These are phyloP conservation scores for Glossophaga mutica DNA, from an alignment of 2,797 vertebrate genomes.

Conservation along the genomic window DNA sequence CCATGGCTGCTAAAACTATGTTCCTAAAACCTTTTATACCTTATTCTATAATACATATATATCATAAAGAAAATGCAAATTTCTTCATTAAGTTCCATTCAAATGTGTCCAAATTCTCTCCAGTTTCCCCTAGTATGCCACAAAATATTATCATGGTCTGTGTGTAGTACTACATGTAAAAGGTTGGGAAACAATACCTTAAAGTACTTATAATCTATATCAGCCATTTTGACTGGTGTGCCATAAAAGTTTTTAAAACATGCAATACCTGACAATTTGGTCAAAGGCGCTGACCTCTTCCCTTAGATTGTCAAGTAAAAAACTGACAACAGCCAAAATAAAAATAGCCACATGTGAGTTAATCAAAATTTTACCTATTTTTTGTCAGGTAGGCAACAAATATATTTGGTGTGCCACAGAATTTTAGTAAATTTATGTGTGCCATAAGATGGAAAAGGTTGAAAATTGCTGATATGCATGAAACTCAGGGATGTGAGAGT, in stretches of 20 bases:
- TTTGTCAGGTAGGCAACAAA: not conserved
- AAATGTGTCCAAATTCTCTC: not conserved
- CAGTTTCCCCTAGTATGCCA: not conserved
- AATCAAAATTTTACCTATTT: not conserved
- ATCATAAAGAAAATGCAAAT: not conserved
- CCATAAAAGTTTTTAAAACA: not conserved
- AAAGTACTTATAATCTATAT: not conserved
- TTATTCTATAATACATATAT: not conserved
- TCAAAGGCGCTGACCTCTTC: not conserved
- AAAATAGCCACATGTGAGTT: too few relatives aligned
- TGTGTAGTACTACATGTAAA: not conserved
- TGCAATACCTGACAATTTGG: not conserved
- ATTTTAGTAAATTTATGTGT: not conserved
- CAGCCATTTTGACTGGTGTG: not conserved
- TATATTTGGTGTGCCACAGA: not conserved
- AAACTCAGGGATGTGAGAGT: not conserved
- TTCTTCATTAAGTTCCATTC: not conserved
- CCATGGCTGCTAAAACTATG: not conserved
- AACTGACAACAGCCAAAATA: not conserved
- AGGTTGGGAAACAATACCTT: not conserved
- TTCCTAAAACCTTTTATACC: not conserved
- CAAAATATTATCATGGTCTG: not conserved
- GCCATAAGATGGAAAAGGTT: not conserved
- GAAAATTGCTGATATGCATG: not conserved
- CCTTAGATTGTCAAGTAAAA: not conserved